Base-by-base conservation (phyloP, 2,888 invertebrate species). In the Syrista parreyssii region DNA sequence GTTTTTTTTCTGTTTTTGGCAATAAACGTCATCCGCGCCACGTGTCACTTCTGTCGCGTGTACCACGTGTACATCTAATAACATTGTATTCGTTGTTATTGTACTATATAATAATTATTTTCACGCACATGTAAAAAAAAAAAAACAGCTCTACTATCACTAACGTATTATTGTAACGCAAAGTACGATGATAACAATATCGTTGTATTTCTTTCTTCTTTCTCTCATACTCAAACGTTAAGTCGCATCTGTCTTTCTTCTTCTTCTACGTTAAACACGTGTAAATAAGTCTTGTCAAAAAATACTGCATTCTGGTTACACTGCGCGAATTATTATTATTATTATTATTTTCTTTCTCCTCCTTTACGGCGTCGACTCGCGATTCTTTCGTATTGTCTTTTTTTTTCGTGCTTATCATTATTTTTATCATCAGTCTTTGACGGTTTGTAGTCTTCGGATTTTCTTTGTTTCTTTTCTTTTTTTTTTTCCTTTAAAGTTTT, bases 371-470 rank as follows among this genome's bases (percentile, higher is more conserved):
- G 23, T 55, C 23, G 9, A 55, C 55, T 55, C 55, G 23, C 55
- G 23, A 55, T 55, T 23, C 23, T 55, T 55, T 9, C 9, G 55
- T 23, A 55, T 40, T 40, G 55, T 55, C 40, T 15, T 23, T 9
- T 55, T 15, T 23, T 9, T 55, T 15, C 6, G 55, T 36, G 36
- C 36, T 6, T 9, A 23, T 6, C 23, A 23, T 23, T 55, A 15
- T 9, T 55, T 55, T 23, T 23, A 40, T 23, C 23, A 23, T 55
- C 55, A 55, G 23, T 55, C 55, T 23, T 40, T 23, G 23, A 55
- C 69, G 36, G 68, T 69, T 30, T 30, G 15, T 78, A 69, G 34
- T 78, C 72, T 68, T 77, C 32, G 33, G 73, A 78, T 71, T 78
- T 69, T 69, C 75, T 32, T 75, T 71, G 33, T 71, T 6, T 68